Base-by-base conservation (phyloP, 2,113 vertebrate genomes). In the Crypturellus undulatus region DNA sequence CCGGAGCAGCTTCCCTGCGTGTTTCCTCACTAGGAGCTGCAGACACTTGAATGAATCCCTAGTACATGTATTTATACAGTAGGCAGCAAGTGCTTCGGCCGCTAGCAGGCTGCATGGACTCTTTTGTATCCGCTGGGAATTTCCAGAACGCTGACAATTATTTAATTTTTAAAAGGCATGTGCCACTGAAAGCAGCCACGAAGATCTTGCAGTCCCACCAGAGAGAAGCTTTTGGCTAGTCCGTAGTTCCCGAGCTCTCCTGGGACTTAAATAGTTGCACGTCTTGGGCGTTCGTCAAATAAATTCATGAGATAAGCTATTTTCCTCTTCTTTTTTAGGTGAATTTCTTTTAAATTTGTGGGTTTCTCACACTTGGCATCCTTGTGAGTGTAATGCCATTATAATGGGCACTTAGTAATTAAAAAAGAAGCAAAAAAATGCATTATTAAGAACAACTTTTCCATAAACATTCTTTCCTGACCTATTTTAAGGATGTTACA, bases 121-220 rank as follows among this genome's bases (percentile, higher is more conserved):
- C 76, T 40, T 89, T 70, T 77, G 56, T 87, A 69, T 76, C 70
- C 36, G 21, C 91, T 62, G 87, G 72, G 86, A 86, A 88, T 58
- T 62, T 71, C 76, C 38, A 7, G 64, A 0, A 52, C 4, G 81
- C 69, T 79, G 65, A 25, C 36, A 0, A 52, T 85, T 70, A 73
- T 89, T 94, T 92, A 91, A 89, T 24, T 51, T 25, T 32, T 64
- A 43, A 58, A 84, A 88, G 65, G 86, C 84, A 3, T 1, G 69
- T 68, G 89, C 68, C 84, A 3, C 79, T 77, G 36, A 20, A 13
- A 68, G 21, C 3, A 2, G 28, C 38, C 14, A 49, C 26, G 71
- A 72, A 45, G 90, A 73, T 71, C 56, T 64, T 9, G 0, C 19
- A 19, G 86, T 26, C 81, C 77, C 59, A 30, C 68, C 60, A 20